Base-by-base conservation (phyloP, 2,797 vertebrate genomes). In the Trachops cirrhosus region DNA sequence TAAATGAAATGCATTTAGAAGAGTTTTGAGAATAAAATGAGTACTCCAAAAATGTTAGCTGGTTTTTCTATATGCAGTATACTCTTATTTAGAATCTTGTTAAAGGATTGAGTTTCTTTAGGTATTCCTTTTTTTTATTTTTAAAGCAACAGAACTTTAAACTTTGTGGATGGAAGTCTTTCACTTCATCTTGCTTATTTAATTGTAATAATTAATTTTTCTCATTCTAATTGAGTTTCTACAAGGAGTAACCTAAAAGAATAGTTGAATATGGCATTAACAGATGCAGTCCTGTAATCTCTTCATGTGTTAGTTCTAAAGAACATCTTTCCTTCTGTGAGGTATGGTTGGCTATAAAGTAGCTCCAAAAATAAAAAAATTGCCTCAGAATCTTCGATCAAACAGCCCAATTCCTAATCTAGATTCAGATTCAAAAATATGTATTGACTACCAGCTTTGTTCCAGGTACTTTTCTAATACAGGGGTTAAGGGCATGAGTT, bases 181-280 rank as follows among this genome's bases (percentile, higher is more conserved):
- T 80, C 9, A 67, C 67, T 93, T 84, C n/a, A 19, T 86, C 12
- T 73, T 77, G 34, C 2, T 96, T 96, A 71, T 85, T 80, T 89
- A 79, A 80, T 24, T 79, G 34, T 68, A 82, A 29, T 41, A 50
- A 16, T 62, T 73, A 68, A 24, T 89, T 73, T 86, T 80, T 46
- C 57, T 89, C 41, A 73, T 26, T 34, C 34, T 50, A 67, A 73
- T 57, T 71, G 88, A 50, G 80, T 93, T 88, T 85, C 41, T 79
- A 26, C 9, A 80, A 54, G 34, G 4, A n/a, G 18, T 68, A 77
- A 52, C 59, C 39, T 41, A 71, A 79, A 70, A 93, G n/a, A 80
- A 73, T 54, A 59, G 24, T 50, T 41, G 57, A 62, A 41, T 86
- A 24, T 84, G 68, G 32, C 37, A 34, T 89, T 64, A 86, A 77